phyloP scores from a whole-genome alignment of 2,888 invertebrate species.

The Phytoseiulus persimilis region DNA sequence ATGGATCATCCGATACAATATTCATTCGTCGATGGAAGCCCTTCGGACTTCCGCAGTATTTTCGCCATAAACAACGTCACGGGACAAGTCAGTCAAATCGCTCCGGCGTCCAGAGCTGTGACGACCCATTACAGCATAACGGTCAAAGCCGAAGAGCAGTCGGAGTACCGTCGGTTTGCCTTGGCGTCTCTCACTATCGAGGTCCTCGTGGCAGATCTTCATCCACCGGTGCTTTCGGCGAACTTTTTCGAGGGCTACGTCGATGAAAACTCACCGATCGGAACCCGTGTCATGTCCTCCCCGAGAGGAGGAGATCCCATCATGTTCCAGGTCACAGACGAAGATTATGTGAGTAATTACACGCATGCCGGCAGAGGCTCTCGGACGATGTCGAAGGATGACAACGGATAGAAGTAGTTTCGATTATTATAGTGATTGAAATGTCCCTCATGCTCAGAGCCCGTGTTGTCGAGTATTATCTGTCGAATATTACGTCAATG shows the following conservation, averaged over 20 bases:
- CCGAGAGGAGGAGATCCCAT: conserved; percentile 59
- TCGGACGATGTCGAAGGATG: background rate
- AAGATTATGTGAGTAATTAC: conserved; percentile 64
- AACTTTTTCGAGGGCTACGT: conserved; percentile 54
- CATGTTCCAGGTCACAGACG: conserved; percentile 66
- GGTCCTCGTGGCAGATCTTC: conserved; percentile 75
- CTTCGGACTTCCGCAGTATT: conserved; percentile 66
- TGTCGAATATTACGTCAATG: no score
- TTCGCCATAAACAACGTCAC: conserved; percentile 72
- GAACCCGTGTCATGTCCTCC: conserved; percentile 66
- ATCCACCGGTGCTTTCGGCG: conserved; percentile 60
- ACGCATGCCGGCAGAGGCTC: no score
- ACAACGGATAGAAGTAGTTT: no score
- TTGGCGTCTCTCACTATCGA: conserved; percentile 71
- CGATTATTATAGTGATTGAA: no score
- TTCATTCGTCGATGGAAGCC: conserved; percentile 67
- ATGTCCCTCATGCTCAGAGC: no score
- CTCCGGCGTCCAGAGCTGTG: conserved; percentile 69
- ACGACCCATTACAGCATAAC: conserved; percentile 66
- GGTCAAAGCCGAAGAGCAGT: conserved; percentile 74
- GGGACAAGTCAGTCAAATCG: conserved; percentile 70
- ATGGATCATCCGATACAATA: conserved; percentile 73
- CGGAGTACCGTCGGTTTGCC: conserved; percentile 68
- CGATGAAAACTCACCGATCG: conserved; percentile 73
- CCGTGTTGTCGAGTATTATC: no score